Base-by-base conservation (phyloP, 1,140 invertebrate species). In the Acromyrmex echinatior region DNA sequence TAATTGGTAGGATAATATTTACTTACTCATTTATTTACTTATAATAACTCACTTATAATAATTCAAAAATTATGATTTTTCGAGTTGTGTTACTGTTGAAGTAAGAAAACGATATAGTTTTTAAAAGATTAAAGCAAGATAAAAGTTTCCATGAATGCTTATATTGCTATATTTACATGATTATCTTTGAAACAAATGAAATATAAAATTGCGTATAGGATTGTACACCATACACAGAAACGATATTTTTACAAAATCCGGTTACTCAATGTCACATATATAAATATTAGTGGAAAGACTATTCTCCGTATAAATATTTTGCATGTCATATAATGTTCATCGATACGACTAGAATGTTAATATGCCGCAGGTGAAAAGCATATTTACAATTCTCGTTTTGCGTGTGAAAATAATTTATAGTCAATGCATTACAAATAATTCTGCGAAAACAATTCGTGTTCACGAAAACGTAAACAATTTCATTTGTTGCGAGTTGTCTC, bases 391-490 rank as follows among this genome's bases (percentile, higher is more conserved):
- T 84, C 70, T 62, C 80, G 70, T 62, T 73, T 74, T 28, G n/a
- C 56, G 56, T 76, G 80, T 84, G 70, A 84, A 76, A 84, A 84
- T 84, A 74, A 84, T 76, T 84, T 76, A 84, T 62, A 62, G 39
- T 56, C 80, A 25, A 14, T 76, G 60, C 70, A 51, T 39, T 28
- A 25, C 28, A 49, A 76, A 84, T 76, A 84, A 84, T 76, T 84
- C 25, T 60, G 28, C 28, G 16, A 45, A 58, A 81, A 71, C 70
- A n/a, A 25, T 82, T 62, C 35, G 25, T 56, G 56, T 60, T 73
- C 25, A 45, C 3, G 68, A 21, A n/a, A 68, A 80, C 49, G 63
- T 80, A 73, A 81, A 81, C n/a, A 53, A 21, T 74, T 60, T 45
- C 39, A 74, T 82, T 62, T 82, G 74, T 84, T 70, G 45, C 63